A percentile compares a stretch with the other conserved stretches of the same genome.
These are phyloP conservation scores for Bacillus rossius DNA, from an alignment of 1,140 invertebrate genomes.

Conservation along the genomic window DNA sequence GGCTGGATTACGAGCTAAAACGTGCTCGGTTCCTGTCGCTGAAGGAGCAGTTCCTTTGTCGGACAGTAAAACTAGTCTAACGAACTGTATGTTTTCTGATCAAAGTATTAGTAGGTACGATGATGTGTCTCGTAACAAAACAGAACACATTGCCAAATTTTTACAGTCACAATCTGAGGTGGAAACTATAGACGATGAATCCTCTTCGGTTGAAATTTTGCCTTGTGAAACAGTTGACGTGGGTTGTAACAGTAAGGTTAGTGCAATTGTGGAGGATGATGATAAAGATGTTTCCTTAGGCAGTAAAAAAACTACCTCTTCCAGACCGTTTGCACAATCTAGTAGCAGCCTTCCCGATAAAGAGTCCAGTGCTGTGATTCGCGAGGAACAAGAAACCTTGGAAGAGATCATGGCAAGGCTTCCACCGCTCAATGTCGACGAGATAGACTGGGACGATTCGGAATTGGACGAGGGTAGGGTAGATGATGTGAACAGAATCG, in stretches of 20 bases:
- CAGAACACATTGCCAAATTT: conserved; percentile 52
- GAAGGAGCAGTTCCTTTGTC: neutral
- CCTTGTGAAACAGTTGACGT: neutral
- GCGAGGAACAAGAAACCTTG: conserved; percentile 38
- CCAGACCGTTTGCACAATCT: no score
- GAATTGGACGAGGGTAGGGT: neutral
- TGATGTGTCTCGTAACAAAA: conserved; percentile 41
- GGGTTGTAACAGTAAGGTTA: neutral
- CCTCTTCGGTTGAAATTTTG: neutral
- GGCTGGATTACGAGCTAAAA: conserved; percentile 61
- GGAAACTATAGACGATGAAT: neutral
- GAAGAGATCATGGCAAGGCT: conserved; percentile 53
- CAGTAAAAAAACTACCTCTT: no score
- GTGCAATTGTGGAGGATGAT: no score
- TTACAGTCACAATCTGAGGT: conserved; percentile 41
- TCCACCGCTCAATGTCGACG: conserved; percentile 51
- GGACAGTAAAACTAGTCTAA: conserved; percentile 24
- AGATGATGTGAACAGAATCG: conserved; percentile 14
- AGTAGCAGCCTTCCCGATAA: neutral
- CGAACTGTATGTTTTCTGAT: conserved; percentile 26
- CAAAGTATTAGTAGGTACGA: no score
- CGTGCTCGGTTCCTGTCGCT: conserved; percentile 7
- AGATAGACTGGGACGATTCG: conserved; percentile 8
- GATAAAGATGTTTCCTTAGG: no score
- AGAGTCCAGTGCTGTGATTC: conserved; percentile 17